Percentiles rank a stretch among this genome's conserved stretches.
Conservation (phyloP, 1,140 invertebrate species). For the Drosophila baimaii region DNA sequence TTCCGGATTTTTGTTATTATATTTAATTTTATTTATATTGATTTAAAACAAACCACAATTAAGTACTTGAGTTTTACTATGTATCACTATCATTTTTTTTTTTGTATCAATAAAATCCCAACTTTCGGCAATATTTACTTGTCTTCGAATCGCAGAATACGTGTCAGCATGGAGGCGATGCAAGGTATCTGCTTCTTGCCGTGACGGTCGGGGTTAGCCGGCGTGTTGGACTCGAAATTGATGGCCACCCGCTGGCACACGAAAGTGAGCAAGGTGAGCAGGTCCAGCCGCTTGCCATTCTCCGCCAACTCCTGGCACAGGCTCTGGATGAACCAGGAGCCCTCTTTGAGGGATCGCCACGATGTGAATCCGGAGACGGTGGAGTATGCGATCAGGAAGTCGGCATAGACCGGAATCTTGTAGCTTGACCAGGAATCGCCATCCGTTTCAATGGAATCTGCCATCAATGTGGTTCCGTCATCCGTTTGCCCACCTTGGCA, state of each 20-base stretch:
- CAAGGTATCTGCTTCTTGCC: constrained; percentile 97
- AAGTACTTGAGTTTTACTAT: too few relatives aligned
- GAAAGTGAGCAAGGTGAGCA: constrained; percentile 94
- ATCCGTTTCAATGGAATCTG: constrained; percentile 87
- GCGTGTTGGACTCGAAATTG: constrained; percentile 95
- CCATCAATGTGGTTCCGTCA: constrained; percentile 87
- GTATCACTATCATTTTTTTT: too few relatives aligned
- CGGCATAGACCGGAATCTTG: constrained; percentile 95
- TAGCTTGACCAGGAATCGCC: constrained; percentile 87
- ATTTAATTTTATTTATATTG: too few relatives aligned
- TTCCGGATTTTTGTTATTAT: too few relatives aligned
- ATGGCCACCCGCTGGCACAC: constrained; percentile 94
- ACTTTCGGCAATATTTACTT: constrained; percentile 77
- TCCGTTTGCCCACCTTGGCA: constrained; percentile 95
- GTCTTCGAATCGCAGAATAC: constrained; percentile 89
- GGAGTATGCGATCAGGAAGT: constrained; percentile 97
- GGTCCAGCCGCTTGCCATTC: constrained; percentile 90
- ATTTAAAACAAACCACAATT: too few relatives aligned
- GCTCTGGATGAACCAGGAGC: constrained; percentile 98
- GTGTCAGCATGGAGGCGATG: constrained; percentile 96
- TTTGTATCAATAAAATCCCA: too few relatives aligned
- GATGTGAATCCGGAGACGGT: constrained; percentile 96
- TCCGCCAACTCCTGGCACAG: constrained; percentile 91
- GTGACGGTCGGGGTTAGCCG: constrained; percentile 92
- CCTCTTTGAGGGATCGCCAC: constrained; percentile 96